Evolutionary conservation across 2,888 invertebrate genomes (phyloP), one percentile per base, ranked within the genome.

Genomic region (Alentia gelatinosa): DNA sequence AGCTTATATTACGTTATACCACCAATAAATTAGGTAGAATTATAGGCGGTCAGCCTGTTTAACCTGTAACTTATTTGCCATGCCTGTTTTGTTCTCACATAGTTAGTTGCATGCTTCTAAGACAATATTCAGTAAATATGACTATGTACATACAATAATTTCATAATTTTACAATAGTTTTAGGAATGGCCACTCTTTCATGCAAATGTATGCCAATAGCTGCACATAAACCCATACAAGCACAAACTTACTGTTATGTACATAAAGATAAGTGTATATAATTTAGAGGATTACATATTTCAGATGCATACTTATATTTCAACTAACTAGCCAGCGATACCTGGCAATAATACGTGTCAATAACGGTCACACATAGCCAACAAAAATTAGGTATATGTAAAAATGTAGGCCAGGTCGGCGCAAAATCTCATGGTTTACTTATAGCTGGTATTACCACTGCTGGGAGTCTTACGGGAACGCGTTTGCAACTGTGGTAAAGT

Each of bases 51-150:
- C n/a, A 30, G 74, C 74, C 74, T 74, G 74, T 79, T 35, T 79
- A 79, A 23, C 19, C 23, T 79, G 35, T 79, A 79, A n/a, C 15
- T 35, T 74, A 74, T n/a, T 79, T 35, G 37, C 35, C 79, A 79
- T 79, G 79, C 79, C 37, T 79, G 35, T 79, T 79, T 19, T 79
- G 39, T 79, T 79, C 39, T 79, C 86, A 47, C n/a, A n/a, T n/a
- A n/a, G n/a, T n/a, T 86, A 86, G 47, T 26, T 86, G 86, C 86
- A 86, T 42, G 86, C 86, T 86, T 86, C 86, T 86, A 86, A 47
- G 86, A 86, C 86, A 86, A 86, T 86, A 86, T 86, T 50, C 86
- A 86, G 42, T 86, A 86, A n/a, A 86, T 86, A 86, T 4, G 86
- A 86, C 86, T 86, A 86, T 86, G 50, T 86, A 86, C 86, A 86